Percentiles rank a stretch among this genome's conserved stretches.
Evolutionary conservation across 1,140 invertebrate species (phyloP).

Genomic region (Drosophila nigromelanica): DNA sequence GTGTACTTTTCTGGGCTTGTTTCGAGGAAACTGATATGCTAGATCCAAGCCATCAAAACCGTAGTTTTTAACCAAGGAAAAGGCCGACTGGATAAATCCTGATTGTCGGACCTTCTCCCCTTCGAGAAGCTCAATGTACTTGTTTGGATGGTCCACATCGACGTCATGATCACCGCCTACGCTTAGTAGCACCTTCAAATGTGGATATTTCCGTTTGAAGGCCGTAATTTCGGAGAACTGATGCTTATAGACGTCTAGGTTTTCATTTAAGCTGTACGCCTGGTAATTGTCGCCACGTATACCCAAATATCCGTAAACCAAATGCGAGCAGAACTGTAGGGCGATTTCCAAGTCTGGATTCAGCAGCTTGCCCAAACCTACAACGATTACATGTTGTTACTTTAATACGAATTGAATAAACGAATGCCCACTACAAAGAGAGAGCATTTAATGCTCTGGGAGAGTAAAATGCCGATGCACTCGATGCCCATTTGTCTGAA

Average conservation of each 20-base stretch:
- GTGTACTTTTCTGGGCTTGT: constrained; percentile 90
- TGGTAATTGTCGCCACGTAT: constrained; percentile 89
- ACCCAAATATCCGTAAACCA: constrained; percentile 93
- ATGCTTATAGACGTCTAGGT: constrained; percentile 89
- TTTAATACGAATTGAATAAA: no score
- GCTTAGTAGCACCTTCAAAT: constrained; percentile 90
- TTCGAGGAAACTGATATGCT: constrained; percentile 92
- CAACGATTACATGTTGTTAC: background rate
- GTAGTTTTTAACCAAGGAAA: constrained; percentile 88
- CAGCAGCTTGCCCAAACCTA: constrained; percentile 91
- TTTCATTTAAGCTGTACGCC: constrained; percentile 88
- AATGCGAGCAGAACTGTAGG: constrained; percentile 91
- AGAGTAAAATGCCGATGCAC: background rate
- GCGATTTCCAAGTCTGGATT: constrained; percentile 90
- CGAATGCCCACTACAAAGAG: no score
- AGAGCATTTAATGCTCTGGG: no score
- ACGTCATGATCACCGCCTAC: constrained; percentile 90
- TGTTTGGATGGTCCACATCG: constrained; percentile 83
- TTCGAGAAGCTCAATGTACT: constrained; percentile 86
- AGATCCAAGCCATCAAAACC: constrained; percentile 93
- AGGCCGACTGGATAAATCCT: constrained; percentile 90
- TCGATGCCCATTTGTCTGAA: no score
- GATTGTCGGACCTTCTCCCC: constrained; percentile 88
- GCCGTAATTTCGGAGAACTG: constrained; percentile 89
- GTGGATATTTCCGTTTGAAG: constrained; percentile 89